phyloP scores from a whole-genome alignment of 2,797 vertebrate species.

The Ibycter americanus region DNA sequence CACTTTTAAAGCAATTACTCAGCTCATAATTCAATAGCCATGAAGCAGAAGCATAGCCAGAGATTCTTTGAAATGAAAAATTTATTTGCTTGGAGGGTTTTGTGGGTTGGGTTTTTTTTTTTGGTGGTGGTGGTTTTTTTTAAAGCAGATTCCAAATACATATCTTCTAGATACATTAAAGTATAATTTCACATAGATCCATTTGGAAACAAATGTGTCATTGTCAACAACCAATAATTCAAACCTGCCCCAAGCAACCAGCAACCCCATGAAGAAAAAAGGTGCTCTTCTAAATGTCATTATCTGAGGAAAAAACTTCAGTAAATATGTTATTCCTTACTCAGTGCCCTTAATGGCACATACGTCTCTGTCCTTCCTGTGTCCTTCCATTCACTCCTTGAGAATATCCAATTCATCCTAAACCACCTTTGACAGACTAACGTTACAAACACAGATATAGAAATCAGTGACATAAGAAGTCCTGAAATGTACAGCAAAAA shows the following conservation, averaged over 20 bases:
- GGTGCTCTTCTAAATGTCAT: background rate
- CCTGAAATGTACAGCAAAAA: background rate
- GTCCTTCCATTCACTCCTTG: background rate
- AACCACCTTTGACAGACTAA: background rate
- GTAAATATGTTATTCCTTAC: background rate
- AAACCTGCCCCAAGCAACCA: background rate
- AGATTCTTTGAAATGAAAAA: slow-evolving; percentile 18
- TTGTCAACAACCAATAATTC: background rate
- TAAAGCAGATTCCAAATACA: background rate
- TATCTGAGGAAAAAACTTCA: background rate
- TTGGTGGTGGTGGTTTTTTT: background rate
- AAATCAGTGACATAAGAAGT: background rate
- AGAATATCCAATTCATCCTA: background rate
- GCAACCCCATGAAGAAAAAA: background rate
- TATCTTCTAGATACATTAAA: background rate
- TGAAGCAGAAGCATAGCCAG: background rate
- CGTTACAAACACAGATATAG: background rate
- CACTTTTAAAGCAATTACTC: background rate
- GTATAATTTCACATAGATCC: background rate
- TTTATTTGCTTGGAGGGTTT: background rate
- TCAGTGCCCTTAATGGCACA: background rate
- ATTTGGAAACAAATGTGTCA: background rate
- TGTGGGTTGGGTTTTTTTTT: background rate
- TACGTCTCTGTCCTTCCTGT: background rate
- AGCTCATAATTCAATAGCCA: background rate